These are phyloP conservation scores for Cheilosia variabilis DNA, from an alignment of 2,888 invertebrate species.

Conservation along the genomic window DNA sequence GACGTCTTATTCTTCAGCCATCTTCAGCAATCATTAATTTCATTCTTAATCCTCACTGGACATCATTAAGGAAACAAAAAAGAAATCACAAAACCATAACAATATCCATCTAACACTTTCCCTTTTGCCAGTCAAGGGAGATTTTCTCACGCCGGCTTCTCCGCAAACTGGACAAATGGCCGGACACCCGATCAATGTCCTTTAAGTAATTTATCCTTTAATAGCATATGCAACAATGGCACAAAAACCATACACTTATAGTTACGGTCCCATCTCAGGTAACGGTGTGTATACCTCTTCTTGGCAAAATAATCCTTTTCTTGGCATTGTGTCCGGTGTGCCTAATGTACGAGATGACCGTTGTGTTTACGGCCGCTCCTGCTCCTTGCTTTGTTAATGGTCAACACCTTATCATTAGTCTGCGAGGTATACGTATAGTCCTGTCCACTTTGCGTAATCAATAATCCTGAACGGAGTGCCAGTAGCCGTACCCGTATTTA, in stretches of 20 bases:
- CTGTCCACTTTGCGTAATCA: conserved; percentile 71
- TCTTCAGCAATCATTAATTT: conserved; percentile 70
- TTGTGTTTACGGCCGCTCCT: conserved; percentile 16
- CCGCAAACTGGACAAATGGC: conserved; percentile 67
- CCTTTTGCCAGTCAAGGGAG: conserved; percentile 29
- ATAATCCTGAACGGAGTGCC: conserved; percentile 58
- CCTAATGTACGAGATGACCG: conserved; percentile 61
- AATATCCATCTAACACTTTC: conserved; percentile 55
- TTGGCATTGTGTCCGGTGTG: conserved; percentile 64
- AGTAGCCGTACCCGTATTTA: not conserved
- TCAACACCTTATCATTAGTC: conserved; percentile 74
- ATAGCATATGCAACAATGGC: conserved; percentile 72
- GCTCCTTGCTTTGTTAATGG: conserved; percentile 59
- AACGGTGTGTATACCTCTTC: conserved; percentile 27
- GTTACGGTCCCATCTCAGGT: conserved; percentile 29
- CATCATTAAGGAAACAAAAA: conserved; percentile 67
- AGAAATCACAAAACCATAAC: conserved; percentile 45
- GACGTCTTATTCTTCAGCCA: conserved; percentile 45
- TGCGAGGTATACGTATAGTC: not conserved
- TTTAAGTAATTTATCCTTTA: conserved; percentile 75
- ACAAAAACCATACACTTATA: conserved; percentile 63
- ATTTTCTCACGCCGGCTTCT: conserved; percentile 64
- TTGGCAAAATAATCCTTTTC: conserved; percentile 75
- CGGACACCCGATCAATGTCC: conserved; percentile 74
- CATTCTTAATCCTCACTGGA: conserved; percentile 55